A percentile compares a stretch with the other conserved stretches of the same genome.
phyloP scores from a whole-genome alignment of 2,797 vertebrate species.

The Martes flavigula region DNA sequence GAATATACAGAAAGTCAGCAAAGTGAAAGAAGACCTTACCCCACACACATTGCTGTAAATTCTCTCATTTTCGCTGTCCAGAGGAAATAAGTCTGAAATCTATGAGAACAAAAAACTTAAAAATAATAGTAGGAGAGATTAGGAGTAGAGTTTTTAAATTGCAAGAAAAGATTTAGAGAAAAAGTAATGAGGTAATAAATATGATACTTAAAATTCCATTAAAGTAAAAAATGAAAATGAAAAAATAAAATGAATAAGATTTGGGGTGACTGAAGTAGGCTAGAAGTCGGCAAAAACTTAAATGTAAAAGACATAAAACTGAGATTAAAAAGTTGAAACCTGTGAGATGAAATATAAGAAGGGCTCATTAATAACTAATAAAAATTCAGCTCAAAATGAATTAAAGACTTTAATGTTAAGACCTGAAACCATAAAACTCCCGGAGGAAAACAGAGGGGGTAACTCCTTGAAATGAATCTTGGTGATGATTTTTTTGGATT shows the following conservation, averaged over 20 bases:
- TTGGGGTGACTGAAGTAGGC: not conserved
- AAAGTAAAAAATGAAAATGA: not conserved
- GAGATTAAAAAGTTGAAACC: not conserved
- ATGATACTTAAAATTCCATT: not conserved
- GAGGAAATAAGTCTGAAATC: not conserved
- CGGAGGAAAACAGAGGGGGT: not conserved
- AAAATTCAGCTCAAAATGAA: not conserved
- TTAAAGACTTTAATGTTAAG: not conserved
- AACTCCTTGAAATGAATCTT: not conserved
- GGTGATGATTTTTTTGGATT: not conserved
- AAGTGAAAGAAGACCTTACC: not conserved
- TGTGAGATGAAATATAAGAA: not conserved
- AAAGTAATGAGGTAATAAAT: not conserved
- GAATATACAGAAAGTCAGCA: not conserved
- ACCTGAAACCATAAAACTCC: not conserved
- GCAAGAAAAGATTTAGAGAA: slow-evolving; percentile 9
- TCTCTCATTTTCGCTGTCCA: not conserved
- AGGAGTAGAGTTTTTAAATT: not conserved
- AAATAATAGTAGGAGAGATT: not conserved
- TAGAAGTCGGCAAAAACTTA: not conserved
- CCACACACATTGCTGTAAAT: not conserved
- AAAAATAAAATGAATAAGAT: not conserved
- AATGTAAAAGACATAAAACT: not conserved
- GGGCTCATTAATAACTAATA: not conserved
- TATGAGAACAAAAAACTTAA: not conserved